Conservation (phyloP, 92 coral and sea anemone genomes). For the Heliopora coerulea region DNA sequence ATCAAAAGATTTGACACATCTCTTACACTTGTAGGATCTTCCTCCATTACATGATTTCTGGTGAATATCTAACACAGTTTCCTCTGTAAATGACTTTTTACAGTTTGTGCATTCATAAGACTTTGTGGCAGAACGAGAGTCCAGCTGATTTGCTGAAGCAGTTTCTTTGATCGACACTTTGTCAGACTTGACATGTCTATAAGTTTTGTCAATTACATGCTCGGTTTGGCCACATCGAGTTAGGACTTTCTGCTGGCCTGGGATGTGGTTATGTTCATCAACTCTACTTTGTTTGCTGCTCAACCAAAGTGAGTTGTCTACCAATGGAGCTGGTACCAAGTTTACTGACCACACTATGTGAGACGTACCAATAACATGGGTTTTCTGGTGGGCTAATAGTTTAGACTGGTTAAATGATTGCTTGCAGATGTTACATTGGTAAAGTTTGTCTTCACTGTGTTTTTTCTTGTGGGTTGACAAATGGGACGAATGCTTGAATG, state of each 20-base stretch:
- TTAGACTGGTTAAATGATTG: not conserved
- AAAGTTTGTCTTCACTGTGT: not conserved
- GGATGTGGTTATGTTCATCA: no score
- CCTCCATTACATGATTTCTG: not conserved
- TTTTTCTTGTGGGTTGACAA: not conserved
- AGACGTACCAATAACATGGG: not conserved
- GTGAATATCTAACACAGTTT: not conserved
- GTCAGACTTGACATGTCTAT: no score
- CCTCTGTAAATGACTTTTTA: not conserved
- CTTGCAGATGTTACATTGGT: not conserved
- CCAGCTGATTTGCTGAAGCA: no score
- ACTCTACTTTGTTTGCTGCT: no score
- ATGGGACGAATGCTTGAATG: slow-evolving; percentile 15
- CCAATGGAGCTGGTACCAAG: not conserved
- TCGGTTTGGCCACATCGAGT: no score
- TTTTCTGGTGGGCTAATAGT: not conserved
- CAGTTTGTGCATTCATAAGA: not conserved
- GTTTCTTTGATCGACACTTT: no score
- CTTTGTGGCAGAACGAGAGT: not conserved
- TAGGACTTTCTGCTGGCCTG: no score
- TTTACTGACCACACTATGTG: not conserved
- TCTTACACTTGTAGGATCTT: not conserved
- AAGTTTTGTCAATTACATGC: no score
- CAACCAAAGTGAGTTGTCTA: no score
- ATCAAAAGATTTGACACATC: not conserved